phyloP scores from a whole-genome alignment of 2,888 invertebrate species.

The Tenthredo scrophulariae region DNA sequence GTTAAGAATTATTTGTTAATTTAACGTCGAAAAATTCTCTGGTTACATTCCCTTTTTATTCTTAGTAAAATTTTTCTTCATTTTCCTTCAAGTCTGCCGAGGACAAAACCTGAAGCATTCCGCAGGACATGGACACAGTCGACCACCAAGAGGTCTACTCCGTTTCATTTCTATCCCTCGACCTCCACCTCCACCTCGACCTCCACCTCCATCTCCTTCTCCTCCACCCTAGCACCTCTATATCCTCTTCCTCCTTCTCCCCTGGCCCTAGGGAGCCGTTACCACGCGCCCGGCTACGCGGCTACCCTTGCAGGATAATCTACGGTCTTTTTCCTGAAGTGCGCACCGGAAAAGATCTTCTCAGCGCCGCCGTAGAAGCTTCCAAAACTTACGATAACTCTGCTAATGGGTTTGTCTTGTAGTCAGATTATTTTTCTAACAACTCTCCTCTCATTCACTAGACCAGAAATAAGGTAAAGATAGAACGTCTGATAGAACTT shows the following conservation, averaged over 20 bases:
- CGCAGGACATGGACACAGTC: slow-evolving; percentile 40
- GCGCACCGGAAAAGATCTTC: slow-evolving; percentile 41
- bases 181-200: slow-evolving; percentile 6
- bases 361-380: slow-evolving; percentile 34
- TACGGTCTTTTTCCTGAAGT: slow-evolving; percentile 51
- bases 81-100: background rate
- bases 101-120: background rate
- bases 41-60: background rate
- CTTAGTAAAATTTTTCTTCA: background rate
- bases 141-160: slow-evolving; percentile 45
- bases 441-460: background rate
- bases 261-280: slow-evolving; percentile 48
- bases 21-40: background rate
- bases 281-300: slow-evolving; percentile 46
- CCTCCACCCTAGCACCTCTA: slow-evolving; percentile 62
- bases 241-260: slow-evolving; percentile 27
- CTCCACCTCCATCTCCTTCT: slow-evolving; percentile 55
- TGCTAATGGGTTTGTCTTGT: slow-evolving; percentile 48
- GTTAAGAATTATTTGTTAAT: background rate
- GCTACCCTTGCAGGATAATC: slow-evolving; percentile 50
- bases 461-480: background rate
- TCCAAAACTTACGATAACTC: slow-evolving; percentile 47
- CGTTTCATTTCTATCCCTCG: slow-evolving; percentile 47
- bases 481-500: background rate
- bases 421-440: slow-evolving; percentile 42